Conservation (phyloP, 92 coral and sea anemone species). For the Scolanthus callimorphus region DNA sequence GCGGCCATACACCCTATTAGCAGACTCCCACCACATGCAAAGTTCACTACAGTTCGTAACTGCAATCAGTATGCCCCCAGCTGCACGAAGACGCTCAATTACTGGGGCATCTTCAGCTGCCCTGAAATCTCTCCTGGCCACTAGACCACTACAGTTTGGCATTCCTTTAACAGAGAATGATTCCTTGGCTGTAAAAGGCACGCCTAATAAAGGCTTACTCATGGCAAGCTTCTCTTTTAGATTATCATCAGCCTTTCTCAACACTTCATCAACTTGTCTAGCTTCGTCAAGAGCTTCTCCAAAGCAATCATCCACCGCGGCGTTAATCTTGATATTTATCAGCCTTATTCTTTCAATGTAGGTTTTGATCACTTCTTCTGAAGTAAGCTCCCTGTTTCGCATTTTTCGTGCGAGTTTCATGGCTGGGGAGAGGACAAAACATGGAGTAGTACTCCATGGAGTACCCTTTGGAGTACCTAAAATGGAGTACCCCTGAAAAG, state of each 20-base stretch:
- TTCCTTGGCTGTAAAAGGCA: constrained; percentile 95
- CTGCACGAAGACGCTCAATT: constrained; percentile 59
- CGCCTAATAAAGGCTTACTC: constrained; percentile 71
- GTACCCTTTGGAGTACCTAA: no score
- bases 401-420: constrained; percentile 57
- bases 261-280: constrained; percentile 68
- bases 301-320: constrained; percentile 83
- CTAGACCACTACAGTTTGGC: constrained; percentile 86
- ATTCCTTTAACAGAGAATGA: constrained; percentile 77
- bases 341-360: constrained; percentile 76
- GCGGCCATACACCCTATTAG: constrained; percentile 86
- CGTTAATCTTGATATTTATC: constrained; percentile 71
- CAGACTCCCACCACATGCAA: constrained; percentile 99
- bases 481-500: no score
- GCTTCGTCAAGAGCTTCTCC: constrained; percentile 83
- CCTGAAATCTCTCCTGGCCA: constrained; percentile 58
- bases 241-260: constrained; percentile 36
- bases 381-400: constrained; percentile 67
- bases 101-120: constrained; percentile 82
- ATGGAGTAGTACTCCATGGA: no score
- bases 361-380: constrained; percentile 60
- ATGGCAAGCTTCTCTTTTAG: constrained; percentile 40
- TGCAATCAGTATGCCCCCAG: constrained; percentile 86
- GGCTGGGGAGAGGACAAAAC: no score
- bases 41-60: constrained; percentile 86